Base-by-base conservation (phyloP, 2,888 invertebrate genomes). In the Mactromeris polynyma region DNA sequence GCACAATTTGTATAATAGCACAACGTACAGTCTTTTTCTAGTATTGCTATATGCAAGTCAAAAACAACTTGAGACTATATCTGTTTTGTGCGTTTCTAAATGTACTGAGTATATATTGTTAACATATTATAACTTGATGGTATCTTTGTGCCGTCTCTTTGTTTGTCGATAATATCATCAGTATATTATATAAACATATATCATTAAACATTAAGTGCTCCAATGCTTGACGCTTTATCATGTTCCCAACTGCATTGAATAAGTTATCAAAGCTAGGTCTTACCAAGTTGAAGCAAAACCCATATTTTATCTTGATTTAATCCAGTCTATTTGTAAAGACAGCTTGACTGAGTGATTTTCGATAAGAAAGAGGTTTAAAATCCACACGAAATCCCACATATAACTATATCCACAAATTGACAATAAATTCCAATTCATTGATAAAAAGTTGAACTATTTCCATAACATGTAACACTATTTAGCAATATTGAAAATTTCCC, bases 261-360 rank as follows among this genome's bases (percentile, higher is more conserved):
- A 7, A 33, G 36, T 77, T 77, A 84, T 84, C 83, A 42, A 73
- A 51, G 26, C n/a, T n/a, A 31, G 64, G 36, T 36, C 4, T 46
- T 84, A n/a, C 26, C 11, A 46, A 42, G 83, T 42, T 36, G 42
- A 64, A 83, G 19, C 46, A 42, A 31, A 14, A 40, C 73, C n/a
- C 2, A 19, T 33, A 40, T 83, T 83, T 83, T 42, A 73, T 83
- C 83, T 14, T 11, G n/a, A 36, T 26, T n/a, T 51, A 81, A 81
- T 58, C 51, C 46, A 6, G 54, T 54, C 3, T 81, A 79, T 79
- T 79, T 42, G 46, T 73, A 14, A 64, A 42, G 83, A 58, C 69
- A 40, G 42, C 42, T 73, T 69, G 83, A 69, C 69, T 83, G 64
- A 83, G 38, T 83, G 83, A 69, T 69, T 69, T 83, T 83, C 38